Percentiles rank a stretch among this genome's conserved stretches.
Evolutionary conservation across 2,113 vertebrate genomes (phyloP).

Genomic region (Anoura caudifer): DNA sequence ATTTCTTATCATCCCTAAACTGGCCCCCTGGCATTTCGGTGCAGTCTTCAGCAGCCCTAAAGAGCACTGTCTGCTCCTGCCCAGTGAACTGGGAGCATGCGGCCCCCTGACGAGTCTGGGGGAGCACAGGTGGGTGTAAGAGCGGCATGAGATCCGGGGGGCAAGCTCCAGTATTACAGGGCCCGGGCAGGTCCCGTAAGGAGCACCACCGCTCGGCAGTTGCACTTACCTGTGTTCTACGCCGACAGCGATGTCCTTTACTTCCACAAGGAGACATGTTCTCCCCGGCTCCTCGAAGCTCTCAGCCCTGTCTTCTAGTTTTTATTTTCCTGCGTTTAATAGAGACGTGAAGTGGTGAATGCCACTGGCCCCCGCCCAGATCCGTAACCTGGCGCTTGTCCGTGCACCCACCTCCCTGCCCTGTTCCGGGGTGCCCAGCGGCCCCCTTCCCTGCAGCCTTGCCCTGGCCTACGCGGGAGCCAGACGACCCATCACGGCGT

Average conservation of each 20-base stretch:
- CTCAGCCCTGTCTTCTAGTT: not conserved
- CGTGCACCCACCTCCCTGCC: not conserved
- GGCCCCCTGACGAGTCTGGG: not conserved
- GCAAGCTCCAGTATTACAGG: not conserved
- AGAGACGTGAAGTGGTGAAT: not conserved
- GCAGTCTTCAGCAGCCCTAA: not conserved
- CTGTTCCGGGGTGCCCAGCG: not conserved
- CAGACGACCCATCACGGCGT: too few relatives aligned
- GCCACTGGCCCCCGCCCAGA: not conserved
- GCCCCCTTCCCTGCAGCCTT: not conserved
- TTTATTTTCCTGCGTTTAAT: not conserved
- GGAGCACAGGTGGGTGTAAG: not conserved
- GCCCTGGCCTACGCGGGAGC: not conserved
- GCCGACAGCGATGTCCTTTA: not conserved
- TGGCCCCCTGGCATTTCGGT: not conserved
- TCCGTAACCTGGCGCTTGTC: not conserved
- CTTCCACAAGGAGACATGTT: not conserved
- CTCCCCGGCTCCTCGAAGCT: not conserved
- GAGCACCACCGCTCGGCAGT: not conserved
- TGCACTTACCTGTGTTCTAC: not conserved
- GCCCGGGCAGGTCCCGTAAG: not conserved
- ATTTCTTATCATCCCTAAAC: not conserved
- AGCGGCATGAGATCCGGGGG: not conserved
- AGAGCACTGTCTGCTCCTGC: not conserved
- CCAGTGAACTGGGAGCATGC: not conserved